Percentiles rank a stretch among this genome's conserved stretches.
Evolutionary conservation across 1,140 invertebrate species (phyloP).

Genomic region (Drosophila arizonae): DNA sequence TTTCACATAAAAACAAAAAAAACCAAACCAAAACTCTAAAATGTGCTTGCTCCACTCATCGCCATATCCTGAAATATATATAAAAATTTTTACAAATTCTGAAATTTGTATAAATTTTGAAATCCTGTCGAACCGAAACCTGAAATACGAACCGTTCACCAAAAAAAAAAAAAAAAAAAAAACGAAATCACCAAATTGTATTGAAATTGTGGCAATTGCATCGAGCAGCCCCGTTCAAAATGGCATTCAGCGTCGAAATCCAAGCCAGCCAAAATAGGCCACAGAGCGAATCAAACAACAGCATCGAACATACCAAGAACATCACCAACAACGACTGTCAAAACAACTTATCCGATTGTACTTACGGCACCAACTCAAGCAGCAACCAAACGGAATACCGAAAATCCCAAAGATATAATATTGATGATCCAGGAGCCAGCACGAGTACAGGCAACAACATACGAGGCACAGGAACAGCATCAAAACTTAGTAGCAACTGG

Average conservation of each 20-base stretch:
- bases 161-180: constrained; percentile 6
- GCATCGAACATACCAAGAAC: constrained; percentile 40
- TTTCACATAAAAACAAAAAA: constrained; percentile 68
- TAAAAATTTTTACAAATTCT: constrained; percentile 47
- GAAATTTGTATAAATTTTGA: constrained; percentile 41
- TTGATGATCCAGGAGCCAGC: constrained; percentile 82
- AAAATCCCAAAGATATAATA: constrained; percentile 80
- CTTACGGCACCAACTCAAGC: constrained; percentile 36
- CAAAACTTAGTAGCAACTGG: constrained; percentile 30
- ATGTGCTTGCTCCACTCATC: constrained; percentile 77
- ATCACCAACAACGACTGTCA: constrained; percentile 25
- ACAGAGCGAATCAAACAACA: constrained; percentile 64
- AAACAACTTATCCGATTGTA: constrained; percentile 32
- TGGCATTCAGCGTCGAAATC: constrained; percentile 78
- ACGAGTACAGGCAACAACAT: constrained; percentile 57
- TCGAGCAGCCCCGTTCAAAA: constrained; percentile 77
- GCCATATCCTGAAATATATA: constrained; percentile 52
- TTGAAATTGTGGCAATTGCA: constrained; percentile 26
- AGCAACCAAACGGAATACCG: constrained; percentile 62
- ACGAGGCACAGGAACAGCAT: constrained; percentile 35
- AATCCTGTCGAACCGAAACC: constrained; percentile 66
- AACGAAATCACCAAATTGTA: constrained; percentile 32
- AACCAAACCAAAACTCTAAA: constrained; percentile 65
- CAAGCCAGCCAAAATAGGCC: constrained; percentile 73
- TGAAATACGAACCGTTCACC: constrained; percentile 42